These are phyloP conservation scores for Andrena flavipes DNA, from an alignment of 2,888 invertebrate species.

Conservation along the genomic window DNA sequence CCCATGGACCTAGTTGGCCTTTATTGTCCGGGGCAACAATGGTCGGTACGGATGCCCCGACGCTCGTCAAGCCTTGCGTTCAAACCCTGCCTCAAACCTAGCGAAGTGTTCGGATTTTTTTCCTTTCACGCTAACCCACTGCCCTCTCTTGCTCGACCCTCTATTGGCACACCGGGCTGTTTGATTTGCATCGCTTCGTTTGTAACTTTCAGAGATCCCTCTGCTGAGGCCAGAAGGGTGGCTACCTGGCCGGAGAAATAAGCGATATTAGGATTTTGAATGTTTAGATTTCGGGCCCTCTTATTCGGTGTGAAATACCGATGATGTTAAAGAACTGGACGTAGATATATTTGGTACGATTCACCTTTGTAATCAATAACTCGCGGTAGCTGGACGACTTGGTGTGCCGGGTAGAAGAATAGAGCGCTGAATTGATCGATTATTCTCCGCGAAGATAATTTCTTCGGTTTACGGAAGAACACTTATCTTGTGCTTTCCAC, in stretches of 20 bases:
- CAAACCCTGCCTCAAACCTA: constrained; percentile 42
- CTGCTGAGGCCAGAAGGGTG: constrained; percentile 45
- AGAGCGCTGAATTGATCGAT: constrained; percentile 50
- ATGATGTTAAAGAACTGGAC: neutral
- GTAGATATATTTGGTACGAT: neutral
- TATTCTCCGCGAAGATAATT: constrained; percentile 36
- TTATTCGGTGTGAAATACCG: too few species aligned
- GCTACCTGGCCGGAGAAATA: constrained; percentile 13
- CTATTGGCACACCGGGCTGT: constrained; percentile 63
- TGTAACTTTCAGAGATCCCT: constrained; percentile 62
- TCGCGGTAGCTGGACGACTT: constrained; percentile 3
- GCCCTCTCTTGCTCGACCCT: constrained; percentile 27
- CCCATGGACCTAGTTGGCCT: constrained; percentile 57
- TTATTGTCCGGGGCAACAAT: constrained; percentile 72
- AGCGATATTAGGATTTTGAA: neutral
- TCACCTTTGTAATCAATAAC: constrained; percentile 18
- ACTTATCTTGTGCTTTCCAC: constrained; percentile 56
- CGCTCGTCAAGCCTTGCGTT: constrained; percentile 64
- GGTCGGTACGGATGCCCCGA: constrained; percentile 63
- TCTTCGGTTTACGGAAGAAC: constrained; percentile 44
- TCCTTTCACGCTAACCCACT: constrained; percentile 54
- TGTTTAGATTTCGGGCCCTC: too few species aligned
- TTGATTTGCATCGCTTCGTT: constrained; percentile 57
- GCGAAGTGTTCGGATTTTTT: constrained; percentile 69
- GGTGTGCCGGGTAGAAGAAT: constrained; percentile 38